Base-by-base conservation (phyloP, 2,113 vertebrate species). In the Stigmatopora nigra region DNA sequence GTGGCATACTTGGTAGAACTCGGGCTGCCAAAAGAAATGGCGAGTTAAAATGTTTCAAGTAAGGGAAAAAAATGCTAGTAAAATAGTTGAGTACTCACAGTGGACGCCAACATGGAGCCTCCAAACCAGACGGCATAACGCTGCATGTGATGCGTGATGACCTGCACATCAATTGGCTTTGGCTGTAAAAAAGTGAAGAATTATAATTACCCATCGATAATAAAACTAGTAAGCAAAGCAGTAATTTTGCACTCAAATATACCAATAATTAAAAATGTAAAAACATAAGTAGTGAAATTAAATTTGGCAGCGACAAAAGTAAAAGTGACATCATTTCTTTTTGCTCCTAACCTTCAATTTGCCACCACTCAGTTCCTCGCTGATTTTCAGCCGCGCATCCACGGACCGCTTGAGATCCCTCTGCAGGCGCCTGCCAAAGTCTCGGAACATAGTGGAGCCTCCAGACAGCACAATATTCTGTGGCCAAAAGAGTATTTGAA, bases 1-100 rank as follows among this genome's bases (percentile, higher is more conserved):
- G 91, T 98, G 95, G 90, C 95, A 98, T 81, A 98, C 95, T 92
- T 98, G 95, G 92, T 97, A 98, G 87, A 98, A 98, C 88, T 98
- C 95, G 57, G 95, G 95, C 95, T 97, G 89, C 5, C 71, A 73
- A 73, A 38, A 67, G 25, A 73, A 31, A 44, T 0, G 0, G 2
- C 1, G 25, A 31, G 25, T 31, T 31, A 31, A 31, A 31, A 31
- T 31, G 1, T 9, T 56, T 15, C 9, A 12, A 4, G 2, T 1
- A 5, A n/a, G n/a, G n/a, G 7, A 56, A 16, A 4, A 10, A 5
- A 38, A n/a, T n/a, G 35, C 3, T 3, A 38, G 31, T 16, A 59
- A 59, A 59, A 15, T 35, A 25, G 41, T 56, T 47, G 6, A 3
- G 61, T 76, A 87, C 86, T 89, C 88, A 88, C 89, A 81, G 86